Evolutionary conservation across 2,888 invertebrate species (phyloP), one percentile per base, ranked within the genome.

Genomic region (Drosophila parthenogenetica): DNA sequence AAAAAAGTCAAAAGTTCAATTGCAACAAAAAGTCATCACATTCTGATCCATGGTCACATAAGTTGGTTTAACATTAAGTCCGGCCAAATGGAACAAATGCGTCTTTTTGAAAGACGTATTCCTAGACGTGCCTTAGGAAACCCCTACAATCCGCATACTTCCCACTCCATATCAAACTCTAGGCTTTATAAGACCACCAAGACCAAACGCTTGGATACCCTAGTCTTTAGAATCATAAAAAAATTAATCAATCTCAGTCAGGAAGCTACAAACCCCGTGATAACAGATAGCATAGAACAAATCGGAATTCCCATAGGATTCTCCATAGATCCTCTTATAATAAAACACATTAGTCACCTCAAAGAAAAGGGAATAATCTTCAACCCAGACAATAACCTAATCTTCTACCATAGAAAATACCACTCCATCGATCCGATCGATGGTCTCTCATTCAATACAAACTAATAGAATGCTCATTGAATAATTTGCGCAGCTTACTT

Each of bases 21-120:
- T 37, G 1, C 37, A 37, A 1, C 45, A 39, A 37, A 37, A 50
- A 8, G 63, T 0, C n/a, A 43, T 0, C 35, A 55, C 1, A 32
- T 64, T 10, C 13, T 51, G 19, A 45, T 29, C 1, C 45, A 64
- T 14, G 55, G 50, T 0, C 37, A 63, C 1, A 14, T 54, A 5
- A 29, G 42, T 10, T 50, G 63, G 57, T 29, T 63, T 10, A 48
- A 55, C 5, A 42, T 55, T 8, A 22, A n/a, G n/a, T 51, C 50
- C 3, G 17, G 2, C 0, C 39, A 45, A 14, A 57, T 57, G 51
- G 45, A 58, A 32, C 10, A 13, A 14, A 16, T 57, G 8, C 43
- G 45, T 5, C 29, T 39, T 0, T 43, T 64, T 3, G 50, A 51
- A 45, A 50, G 63, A 29, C 32, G 42, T 5, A 45, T 51, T 1